These are phyloP conservation scores for Horisme vitalbata DNA, from an alignment of 2,888 invertebrate genomes.

Conservation along the genomic window DNA sequence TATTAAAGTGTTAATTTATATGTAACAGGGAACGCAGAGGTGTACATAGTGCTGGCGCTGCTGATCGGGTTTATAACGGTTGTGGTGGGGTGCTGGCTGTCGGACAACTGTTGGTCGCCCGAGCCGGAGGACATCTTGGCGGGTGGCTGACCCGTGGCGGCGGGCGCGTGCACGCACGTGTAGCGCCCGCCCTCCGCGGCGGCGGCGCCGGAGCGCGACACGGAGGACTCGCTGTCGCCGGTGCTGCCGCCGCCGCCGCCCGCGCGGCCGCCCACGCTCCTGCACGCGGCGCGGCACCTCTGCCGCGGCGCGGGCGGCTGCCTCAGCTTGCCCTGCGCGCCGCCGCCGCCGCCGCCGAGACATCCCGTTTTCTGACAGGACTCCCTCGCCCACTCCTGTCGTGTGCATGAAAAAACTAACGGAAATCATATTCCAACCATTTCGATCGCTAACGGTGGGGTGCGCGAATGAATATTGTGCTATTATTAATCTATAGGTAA, in stretches of 20 bases:
- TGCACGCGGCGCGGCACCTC: slow-evolving; percentile 65
- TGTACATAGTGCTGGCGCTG: slow-evolving; percentile 88
- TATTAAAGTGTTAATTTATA: neutral
- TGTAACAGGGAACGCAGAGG: slow-evolving; percentile 87
- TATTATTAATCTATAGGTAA: slow-evolving; percentile 37
- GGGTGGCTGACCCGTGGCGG: slow-evolving; percentile 87
- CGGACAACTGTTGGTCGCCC: slow-evolving; percentile 91
- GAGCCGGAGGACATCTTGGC: slow-evolving; percentile 86
- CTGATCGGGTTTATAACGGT: slow-evolving; percentile 88
- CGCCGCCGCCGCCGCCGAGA: slow-evolving; percentile 42
- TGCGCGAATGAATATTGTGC: slow-evolving; percentile 50
- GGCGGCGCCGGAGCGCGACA: slow-evolving; percentile 61
- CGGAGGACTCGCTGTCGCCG: slow-evolving; percentile 66
- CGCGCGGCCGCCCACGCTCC: slow-evolving; percentile 59
- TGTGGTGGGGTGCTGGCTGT: slow-evolving; percentile 89
- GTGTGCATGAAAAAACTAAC: slow-evolving; percentile 69
- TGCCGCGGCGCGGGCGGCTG: slow-evolving; percentile 66
- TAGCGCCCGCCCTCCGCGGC: slow-evolving; percentile 78
- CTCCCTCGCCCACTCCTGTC: slow-evolving; percentile 56
- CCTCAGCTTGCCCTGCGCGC: slow-evolving; percentile 61
- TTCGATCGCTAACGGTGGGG: slow-evolving; percentile 64
- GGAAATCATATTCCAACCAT: slow-evolving; percentile 65
- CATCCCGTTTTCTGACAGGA: slow-evolving; percentile 65
- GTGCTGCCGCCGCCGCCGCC: slow-evolving; percentile 64
- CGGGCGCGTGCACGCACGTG: slow-evolving; percentile 84